Evolutionary conservation across 1,140 invertebrate genomes (phyloP), one percentile per base, ranked within the genome.

Genomic region (Drosophila miranda): DNA sequence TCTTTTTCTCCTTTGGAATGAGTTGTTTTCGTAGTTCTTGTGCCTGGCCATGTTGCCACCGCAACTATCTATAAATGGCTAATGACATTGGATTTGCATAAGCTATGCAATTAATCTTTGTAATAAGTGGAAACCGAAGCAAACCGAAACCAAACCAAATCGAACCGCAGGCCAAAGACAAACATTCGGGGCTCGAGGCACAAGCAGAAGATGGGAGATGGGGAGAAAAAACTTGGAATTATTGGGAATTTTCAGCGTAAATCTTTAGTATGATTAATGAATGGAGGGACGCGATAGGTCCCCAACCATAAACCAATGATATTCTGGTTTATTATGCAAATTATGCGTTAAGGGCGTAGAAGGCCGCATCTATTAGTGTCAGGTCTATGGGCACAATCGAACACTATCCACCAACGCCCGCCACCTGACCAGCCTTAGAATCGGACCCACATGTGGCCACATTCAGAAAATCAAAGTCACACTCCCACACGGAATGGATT

Each of bases 81-180:
- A 84, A 84, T 86, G 80, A 77, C 80, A 84, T 81, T 84, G 72
- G 81, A 86, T 84, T 84, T 80, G 80, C 82, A 77, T 84, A 84
- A 84, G 73, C 81, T 78, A 57, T 79, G 81, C 60, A 86, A 84
- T 84, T 84, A 84, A 84, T 84, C 80, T 84, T 84, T 74, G 81
- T 84, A 77, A 86, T 77, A 84, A 84, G 72, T 84, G 82, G 82
- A 84, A 80, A 84, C 73, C 81, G 50, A 84, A 69, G 56, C 81
- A 68, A 46, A 49, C 53, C n/a, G 28, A 26, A 54, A 67, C 42
- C 42, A 66, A 54, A 51, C 44, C 50, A 52, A 70, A 41, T 26
- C 49, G 43, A 61, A 28, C 42, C 48, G 21, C 30, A 41, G 62
- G 14, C 42, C 75, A 60, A 60, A 81, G 49, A 75, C 73, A 75